Evolutionary conservation across 2,797 vertebrate species (phyloP).

Genomic region (Macropus fuliginosus): DNA sequence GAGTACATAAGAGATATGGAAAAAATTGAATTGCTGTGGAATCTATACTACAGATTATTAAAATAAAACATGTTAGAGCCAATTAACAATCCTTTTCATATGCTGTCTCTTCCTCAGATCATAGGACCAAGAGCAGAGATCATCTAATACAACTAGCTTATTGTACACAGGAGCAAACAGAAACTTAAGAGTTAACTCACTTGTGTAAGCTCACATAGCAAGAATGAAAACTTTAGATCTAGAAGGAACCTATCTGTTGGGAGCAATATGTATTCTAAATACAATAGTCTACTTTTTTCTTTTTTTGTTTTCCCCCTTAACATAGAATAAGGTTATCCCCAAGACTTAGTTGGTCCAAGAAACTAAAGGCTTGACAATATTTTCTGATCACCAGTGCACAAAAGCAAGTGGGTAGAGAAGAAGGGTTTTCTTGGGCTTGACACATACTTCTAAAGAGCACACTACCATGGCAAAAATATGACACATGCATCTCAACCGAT

Average conservation of each 20-base stretch:
- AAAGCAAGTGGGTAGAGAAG: background rate
- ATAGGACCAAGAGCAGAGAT: background rate
- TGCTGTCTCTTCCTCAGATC: background rate
- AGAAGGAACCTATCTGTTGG: background rate
- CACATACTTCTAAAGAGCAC: background rate
- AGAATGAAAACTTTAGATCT: background rate
- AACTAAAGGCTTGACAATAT: background rate
- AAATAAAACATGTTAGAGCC: conserved; percentile 35
- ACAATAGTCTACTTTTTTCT: background rate
- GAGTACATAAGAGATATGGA: conserved; percentile 42
- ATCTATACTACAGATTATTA: conserved; percentile 25
- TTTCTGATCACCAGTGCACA: background rate
- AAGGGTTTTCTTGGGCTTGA: background rate
- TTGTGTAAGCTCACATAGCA: background rate
- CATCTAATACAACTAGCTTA: background rate
- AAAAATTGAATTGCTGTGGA: conserved; percentile 34
- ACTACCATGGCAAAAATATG: background rate
- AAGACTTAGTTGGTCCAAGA: background rate
- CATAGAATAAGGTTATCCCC: background rate
- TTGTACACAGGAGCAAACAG: background rate
- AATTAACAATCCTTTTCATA: conserved; percentile 4
- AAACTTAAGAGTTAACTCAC: background rate
- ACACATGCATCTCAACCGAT: background rate
- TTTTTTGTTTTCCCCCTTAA: background rate
- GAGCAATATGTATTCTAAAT: background rate